These are phyloP conservation scores for Phoronis australis DNA, from an alignment of 2,888 invertebrate genomes.

Conservation along the genomic window DNA sequence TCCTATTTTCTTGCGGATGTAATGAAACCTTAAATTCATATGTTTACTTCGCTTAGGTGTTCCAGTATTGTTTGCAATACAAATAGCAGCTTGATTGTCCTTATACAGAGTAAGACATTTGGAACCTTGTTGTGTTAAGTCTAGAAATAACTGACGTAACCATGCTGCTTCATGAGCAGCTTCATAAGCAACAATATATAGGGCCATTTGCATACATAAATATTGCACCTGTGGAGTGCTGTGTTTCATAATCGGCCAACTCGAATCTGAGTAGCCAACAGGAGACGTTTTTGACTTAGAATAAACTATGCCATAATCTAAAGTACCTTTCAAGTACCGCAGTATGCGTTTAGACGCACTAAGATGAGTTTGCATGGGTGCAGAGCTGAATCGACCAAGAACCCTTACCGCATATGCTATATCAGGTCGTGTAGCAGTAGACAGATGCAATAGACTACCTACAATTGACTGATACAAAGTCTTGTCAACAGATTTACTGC, in stretches of 20 bases:
- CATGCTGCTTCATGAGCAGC: neutral
- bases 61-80: constrained; percentile 1
- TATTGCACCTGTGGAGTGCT: neutral
- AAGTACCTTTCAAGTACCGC: too few species aligned
- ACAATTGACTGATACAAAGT: too few species aligned
- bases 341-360: too few species aligned
- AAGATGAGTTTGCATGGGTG: too few species aligned
- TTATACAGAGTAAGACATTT: neutral
- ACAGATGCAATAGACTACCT: too few species aligned
- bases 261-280: neutral
- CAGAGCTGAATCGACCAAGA: too few species aligned
- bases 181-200: neutral
- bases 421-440: too few species aligned
- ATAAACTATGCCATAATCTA: neutral
- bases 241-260: neutral
- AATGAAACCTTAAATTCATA: constrained; percentile 1
- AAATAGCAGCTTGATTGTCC: neutral
- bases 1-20: too few species aligned
- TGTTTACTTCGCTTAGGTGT: neutral
- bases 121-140: neutral
- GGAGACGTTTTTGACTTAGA: neutral
- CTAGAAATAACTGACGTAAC: neutral
- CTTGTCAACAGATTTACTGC: too few species aligned
- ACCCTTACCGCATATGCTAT: too few species aligned
- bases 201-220: neutral